Conservation (phyloP, 2,797 vertebrate genomes). For the Limnodromus scolopaceus region DNA sequence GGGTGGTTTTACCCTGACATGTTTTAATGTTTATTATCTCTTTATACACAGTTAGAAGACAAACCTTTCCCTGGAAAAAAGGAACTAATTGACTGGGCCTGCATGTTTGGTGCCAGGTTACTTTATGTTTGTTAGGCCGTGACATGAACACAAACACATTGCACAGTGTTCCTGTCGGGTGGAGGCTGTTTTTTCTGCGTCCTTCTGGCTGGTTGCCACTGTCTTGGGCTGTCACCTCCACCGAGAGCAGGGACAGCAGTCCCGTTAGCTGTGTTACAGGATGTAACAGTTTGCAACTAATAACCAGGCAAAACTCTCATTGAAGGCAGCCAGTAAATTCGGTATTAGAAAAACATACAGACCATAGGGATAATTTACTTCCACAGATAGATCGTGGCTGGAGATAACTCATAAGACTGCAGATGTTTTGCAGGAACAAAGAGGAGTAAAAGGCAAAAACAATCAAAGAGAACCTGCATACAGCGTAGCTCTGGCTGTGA, state of each 20-base stretch:
- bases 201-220: not conserved
- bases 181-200: not conserved
- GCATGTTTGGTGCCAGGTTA: not conserved
- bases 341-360: not conserved
- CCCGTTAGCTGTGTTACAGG: fast-evolving
- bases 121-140: not conserved
- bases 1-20: not conserved
- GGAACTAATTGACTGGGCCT: not conserved
- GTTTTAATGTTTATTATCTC: not conserved
- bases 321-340: not conserved
- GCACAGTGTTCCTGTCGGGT: not conserved
- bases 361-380: not conserved
- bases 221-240: not conserved
- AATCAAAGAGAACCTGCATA: not conserved
- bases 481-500: not conserved
- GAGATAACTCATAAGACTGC: not conserved
- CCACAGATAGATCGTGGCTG: not conserved
- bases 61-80: not conserved
- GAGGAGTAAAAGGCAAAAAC: not conserved
- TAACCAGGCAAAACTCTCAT: not conserved
- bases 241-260: fast-evolving
- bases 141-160: not conserved
- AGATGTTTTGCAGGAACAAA: not conserved
- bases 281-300: not conserved
- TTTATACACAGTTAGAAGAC: not conserved